A percentile compares a stretch with the other conserved stretches of the same genome.
Conservation (phyloP, 2,113 vertebrate genomes). For the Heterotis niloticus region DNA sequence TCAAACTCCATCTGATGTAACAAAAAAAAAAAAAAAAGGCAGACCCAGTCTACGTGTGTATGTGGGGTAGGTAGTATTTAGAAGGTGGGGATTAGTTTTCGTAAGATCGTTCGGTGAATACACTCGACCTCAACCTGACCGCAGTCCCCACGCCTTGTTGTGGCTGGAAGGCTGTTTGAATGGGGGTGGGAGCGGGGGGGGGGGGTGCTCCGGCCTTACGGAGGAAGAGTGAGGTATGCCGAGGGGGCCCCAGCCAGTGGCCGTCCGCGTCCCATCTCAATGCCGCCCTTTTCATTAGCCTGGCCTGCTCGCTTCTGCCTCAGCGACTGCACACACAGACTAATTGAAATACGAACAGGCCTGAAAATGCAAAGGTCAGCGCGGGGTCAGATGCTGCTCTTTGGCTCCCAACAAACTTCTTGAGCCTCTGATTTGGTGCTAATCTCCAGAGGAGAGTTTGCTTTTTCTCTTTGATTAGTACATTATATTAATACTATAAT, state of each 20-base stretch:
- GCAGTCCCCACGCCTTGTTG: too few species aligned
- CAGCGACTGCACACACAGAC: conserved; percentile 74
- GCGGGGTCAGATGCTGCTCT: conserved; percentile 80
- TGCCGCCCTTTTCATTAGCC: conserved; percentile 75
- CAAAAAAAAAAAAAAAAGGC: too few species aligned
- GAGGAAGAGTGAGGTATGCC: background rate
- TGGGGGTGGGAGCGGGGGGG: background rate
- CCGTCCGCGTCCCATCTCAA: conserved; percentile 36
- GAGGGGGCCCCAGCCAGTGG: background rate
- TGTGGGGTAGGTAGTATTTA: too few species aligned
- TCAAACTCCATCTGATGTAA: too few species aligned
- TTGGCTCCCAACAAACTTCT: conserved; percentile 41
- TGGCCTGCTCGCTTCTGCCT: conserved; percentile 77
- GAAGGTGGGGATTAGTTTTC: too few species aligned
- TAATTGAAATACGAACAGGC: conserved; percentile 83
- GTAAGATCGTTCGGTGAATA: too few species aligned
- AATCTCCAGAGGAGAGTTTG: background rate
- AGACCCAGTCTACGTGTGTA: too few species aligned
- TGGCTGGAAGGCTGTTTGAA: background rate
- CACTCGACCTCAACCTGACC: too few species aligned
- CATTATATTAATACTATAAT: background rate
- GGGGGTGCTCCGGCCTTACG: background rate
- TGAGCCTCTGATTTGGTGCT: background rate
- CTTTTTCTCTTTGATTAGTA: background rate
- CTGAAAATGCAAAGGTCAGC: conserved; percentile 76